These are phyloP conservation scores for Oryzias celebensis DNA, from an alignment of 2,113 vertebrate genomes.

Conservation along the genomic window DNA sequence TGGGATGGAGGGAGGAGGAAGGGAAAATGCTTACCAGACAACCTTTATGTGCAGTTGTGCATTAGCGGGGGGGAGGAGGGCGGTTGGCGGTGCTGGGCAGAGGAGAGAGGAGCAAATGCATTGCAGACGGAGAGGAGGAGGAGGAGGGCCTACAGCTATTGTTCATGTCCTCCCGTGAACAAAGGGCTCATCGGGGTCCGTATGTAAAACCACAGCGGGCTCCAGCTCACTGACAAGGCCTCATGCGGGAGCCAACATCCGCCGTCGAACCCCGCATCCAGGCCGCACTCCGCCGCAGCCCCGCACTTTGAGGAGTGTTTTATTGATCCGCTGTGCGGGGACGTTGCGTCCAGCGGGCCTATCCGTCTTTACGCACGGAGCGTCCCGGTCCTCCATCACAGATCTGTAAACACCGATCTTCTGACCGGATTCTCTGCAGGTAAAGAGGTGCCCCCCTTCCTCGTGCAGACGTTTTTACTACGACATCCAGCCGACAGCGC, in stretches of 20 bases:
- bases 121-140: conserved; percentile 69
- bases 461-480: neutral
- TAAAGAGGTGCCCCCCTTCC: conserved; percentile 53
- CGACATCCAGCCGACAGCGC: fast-evolving
- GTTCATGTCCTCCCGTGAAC: conserved; percentile 84
- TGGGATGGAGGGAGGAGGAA: conserved; percentile 53
- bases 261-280: conserved; percentile 53
- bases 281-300: conserved; percentile 35
- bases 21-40: conserved; percentile 72
- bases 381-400: conserved; percentile 64
- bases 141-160: conserved; percentile 83
- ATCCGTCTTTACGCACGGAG: conserved; percentile 74
- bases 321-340: conserved; percentile 66
- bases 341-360: conserved; percentile 69
- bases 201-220: conserved; percentile 77
- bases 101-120: conserved; percentile 71
- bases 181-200: conserved; percentile 82
- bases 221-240: conserved; percentile 71
- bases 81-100: conserved; percentile 64
- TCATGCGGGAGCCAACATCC: conserved; percentile 70
- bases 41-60: conserved; percentile 70
- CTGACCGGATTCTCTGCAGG: conserved; percentile 72
- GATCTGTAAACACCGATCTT: conserved; percentile 77
- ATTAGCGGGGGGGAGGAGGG: conserved; percentile 61
- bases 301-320: conserved; percentile 44